A percentile compares a stretch with the other conserved stretches of the same genome.
Conservation (phyloP, 2,113 vertebrate species). For the Corythornis cristatus region DNA sequence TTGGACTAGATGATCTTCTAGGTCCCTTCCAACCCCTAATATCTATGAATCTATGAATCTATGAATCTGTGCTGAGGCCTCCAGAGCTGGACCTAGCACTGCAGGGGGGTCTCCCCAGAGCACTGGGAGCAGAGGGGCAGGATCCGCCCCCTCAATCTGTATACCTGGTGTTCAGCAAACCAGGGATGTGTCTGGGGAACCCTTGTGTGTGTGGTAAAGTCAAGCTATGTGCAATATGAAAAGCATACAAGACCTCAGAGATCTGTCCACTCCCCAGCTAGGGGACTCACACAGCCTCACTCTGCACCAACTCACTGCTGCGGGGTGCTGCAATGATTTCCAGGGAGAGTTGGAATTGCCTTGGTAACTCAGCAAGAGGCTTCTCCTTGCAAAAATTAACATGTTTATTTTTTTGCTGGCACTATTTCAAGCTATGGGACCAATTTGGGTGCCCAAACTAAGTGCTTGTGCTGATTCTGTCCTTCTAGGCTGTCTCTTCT, state of each 20-base stretch:
- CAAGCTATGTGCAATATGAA: rapidly evolving
- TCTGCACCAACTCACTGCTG: background rate
- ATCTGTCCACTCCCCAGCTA: background rate
- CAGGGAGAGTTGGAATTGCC: background rate
- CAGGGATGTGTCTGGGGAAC: background rate
- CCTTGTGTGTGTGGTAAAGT: rapidly evolving
- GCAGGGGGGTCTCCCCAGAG: background rate
- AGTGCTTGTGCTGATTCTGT: background rate
- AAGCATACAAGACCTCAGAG: background rate
- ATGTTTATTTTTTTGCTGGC: rapidly evolving
- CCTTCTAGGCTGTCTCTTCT: background rate
- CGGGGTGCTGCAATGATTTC: background rate
- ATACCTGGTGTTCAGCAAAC: background rate
- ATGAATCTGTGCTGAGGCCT: no score
- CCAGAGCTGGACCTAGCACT: background rate
- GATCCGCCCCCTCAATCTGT: background rate
- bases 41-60: no score
- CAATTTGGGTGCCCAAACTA: background rate
- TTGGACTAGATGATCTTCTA: no score
- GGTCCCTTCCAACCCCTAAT: no score
- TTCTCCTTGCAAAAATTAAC: background rate
- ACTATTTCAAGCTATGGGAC: background rate
- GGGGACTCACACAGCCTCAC: background rate
- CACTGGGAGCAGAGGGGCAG: background rate
- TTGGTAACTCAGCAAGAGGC: background rate